Evolutionary conservation across 2,113 vertebrate species (phyloP), one percentile per base, ranked within the genome.

Genomic region (Chascanopsetta lugubris): DNA sequence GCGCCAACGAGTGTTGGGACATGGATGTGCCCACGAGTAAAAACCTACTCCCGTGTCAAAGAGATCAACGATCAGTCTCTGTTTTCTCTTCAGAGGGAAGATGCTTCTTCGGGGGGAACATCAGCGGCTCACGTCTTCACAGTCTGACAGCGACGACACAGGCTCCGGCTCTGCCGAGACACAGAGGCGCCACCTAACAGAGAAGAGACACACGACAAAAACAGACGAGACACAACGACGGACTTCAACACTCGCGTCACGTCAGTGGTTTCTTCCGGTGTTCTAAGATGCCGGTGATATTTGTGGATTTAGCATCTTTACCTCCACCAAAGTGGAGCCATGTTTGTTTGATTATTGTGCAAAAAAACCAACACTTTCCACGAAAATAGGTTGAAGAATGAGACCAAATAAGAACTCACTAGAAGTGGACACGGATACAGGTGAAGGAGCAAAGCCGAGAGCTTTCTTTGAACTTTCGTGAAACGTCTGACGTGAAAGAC

Each of bases 101-200:
- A 68, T 10, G 53, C 8, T 18, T 42, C 58, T 38, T 63, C 45
- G 1, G 2, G 7, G 27, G n/a, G n/a, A n/a, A n/a, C n/a, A n/a
- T 43, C 42, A 2, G 7, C n/a, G 5, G 27, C 20, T 36, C 22
- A 22, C 15, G 10, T 46, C 49, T 53, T 57, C 93, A 97, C 51
- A 97, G 90, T 89, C 94, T 96, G 65, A 99, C 95, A 12, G 94
- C 94, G 78, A 98, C 97, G 61, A 99, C 96, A 48, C 96, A 96
- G 1, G 96, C 94, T 25, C 96, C 97, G 38, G 97, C 97, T 91
- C 97, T 93, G 88, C 97, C 96, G 69, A 98, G 91, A 82, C 96
- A 98, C 78, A 99, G 85, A 3, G 97, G 93, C 57, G 96, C 96
- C 77, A 98, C 96, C 97, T 98, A 79, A 89, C 55, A 67, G 10